A percentile compares a stretch with the other conserved stretches of the same genome.
phyloP scores from a whole-genome alignment of 2,797 vertebrate genomes.

The Bovichtus variegatus region DNA sequence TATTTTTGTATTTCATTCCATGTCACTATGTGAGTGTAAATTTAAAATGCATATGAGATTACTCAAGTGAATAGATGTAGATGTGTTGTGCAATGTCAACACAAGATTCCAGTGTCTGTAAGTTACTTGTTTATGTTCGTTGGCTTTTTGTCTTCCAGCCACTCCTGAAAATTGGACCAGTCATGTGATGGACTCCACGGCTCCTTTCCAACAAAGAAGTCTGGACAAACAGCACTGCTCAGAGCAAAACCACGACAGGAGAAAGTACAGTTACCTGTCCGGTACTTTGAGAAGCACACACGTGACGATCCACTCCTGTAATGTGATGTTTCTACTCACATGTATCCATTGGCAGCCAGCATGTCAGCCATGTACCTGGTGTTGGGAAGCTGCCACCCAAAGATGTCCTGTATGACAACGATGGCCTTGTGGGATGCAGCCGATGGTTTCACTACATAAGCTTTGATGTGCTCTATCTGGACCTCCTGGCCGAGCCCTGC shows the following conservation, averaged over 20 bases:
- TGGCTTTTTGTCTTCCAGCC: conserved; percentile 84
- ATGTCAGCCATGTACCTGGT: conserved; percentile 94
- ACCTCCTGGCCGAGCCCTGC: conserved; percentile 89
- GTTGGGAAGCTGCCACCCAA: conserved; percentile 92
- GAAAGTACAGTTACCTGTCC: background rate
- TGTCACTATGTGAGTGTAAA: no score
- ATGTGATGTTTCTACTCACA: conserved; percentile 86
- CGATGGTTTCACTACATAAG: conserved; percentile 88
- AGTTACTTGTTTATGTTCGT: conserved; percentile 87
- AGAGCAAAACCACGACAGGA: conserved; percentile 11
- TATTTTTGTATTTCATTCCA: no score
- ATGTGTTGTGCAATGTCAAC: no score
- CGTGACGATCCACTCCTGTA: background rate
- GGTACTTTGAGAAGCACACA: background rate
- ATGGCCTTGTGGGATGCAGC: conserved; percentile 87
- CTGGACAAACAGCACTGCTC: conserved; percentile 85
- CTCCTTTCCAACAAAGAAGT: conserved; percentile 87
- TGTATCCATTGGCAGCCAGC: conserved; percentile 91
- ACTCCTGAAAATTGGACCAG: conserved; percentile 83
- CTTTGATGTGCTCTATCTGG: conserved; percentile 89
- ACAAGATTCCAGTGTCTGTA: no score
- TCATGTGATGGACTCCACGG: conserved; percentile 84
- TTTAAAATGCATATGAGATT: no score
- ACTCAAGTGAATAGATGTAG: no score
- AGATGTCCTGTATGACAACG: conserved; percentile 92